Evolutionary conservation across 2,797 vertebrate species (phyloP).

Genomic region (Chaenodraco wilsoni): DNA sequence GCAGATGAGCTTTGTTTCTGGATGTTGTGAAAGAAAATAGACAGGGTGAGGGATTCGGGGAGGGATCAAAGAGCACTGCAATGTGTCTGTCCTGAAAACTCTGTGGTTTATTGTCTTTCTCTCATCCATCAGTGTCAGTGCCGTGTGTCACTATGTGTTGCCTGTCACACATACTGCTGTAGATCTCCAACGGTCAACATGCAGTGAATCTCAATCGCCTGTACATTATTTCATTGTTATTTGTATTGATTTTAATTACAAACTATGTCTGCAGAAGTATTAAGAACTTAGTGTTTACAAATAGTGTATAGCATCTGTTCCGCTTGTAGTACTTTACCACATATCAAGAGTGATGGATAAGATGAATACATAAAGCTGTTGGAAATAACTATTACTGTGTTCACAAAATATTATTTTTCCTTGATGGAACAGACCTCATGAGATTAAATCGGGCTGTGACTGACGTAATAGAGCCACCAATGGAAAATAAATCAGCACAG

Average conservation of each 20-base stretch:
- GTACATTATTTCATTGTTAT: neutral
- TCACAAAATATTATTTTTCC: neutral
- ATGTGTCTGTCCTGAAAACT: slow-evolving; percentile 27
- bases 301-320: neutral
- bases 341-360: slow-evolving; percentile 22
- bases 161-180: slow-evolving; percentile 31
- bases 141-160: slow-evolving; percentile 30
- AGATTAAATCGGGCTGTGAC: neutral
- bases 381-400: slow-evolving; percentile 3
- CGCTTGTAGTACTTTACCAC: neutral
- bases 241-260: neutral
- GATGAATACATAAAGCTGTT: neutral
- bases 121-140: slow-evolving; percentile 34
- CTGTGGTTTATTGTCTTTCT: slow-evolving; percentile 21
- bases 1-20: slow-evolving; percentile 18
- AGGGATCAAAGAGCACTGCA: slow-evolving; percentile 10
- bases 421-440: neutral
- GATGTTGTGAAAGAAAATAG: neutral
- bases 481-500: slow-evolving; percentile 3
- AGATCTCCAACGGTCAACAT: slow-evolving; percentile 19
- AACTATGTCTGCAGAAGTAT: neutral
- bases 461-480: neutral
- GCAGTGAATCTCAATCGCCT: neutral
- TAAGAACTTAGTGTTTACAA: neutral
- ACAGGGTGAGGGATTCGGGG: neutral